Conservation (phyloP, 2,888 invertebrate species). For the Prenolepis imparis region DNA sequence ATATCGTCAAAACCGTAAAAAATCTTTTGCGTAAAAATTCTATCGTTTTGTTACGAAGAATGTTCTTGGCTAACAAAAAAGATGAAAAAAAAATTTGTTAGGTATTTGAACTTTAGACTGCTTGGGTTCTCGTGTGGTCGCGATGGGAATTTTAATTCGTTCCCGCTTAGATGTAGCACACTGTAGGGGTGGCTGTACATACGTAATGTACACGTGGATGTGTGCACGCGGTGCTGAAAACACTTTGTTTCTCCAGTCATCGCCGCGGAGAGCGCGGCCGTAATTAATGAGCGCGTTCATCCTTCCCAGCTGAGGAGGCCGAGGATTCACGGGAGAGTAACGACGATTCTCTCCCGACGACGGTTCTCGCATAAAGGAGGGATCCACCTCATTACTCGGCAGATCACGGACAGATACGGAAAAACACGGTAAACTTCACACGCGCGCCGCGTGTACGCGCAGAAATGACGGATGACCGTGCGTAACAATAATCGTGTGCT, state of each 20-base stretch:
- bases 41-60: conserved; percentile 50
- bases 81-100: conserved; percentile 47
- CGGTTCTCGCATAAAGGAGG: conserved; percentile 65
- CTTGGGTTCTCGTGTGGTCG: conserved; percentile 52
- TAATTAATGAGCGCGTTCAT: conserved; percentile 79
- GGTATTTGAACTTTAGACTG: conserved; percentile 48
- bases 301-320: conserved; percentile 74
- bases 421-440: conserved; percentile 72
- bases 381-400: conserved; percentile 79
- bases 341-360: conserved; percentile 75
- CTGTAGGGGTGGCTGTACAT: not conserved
- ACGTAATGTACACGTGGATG: conserved; percentile 44
- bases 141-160: conserved; percentile 73
- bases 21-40: not conserved
- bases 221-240: conserved; percentile 66
- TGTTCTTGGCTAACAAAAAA: conserved; percentile 42
- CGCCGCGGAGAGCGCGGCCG: conserved; percentile 65
- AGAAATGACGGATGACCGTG: conserved; percentile 68
- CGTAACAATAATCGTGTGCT: conserved; percentile 67
- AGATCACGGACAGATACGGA: conserved; percentile 75
- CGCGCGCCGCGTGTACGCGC: conserved; percentile 60
- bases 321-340: conserved; percentile 81
- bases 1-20: not conserved
- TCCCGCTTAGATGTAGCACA: conserved; percentile 47
- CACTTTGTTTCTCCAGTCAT: conserved; percentile 78